Evolutionary conservation across 1,140 invertebrate species (phyloP).

Genomic region (Bombus soroeensis): DNA sequence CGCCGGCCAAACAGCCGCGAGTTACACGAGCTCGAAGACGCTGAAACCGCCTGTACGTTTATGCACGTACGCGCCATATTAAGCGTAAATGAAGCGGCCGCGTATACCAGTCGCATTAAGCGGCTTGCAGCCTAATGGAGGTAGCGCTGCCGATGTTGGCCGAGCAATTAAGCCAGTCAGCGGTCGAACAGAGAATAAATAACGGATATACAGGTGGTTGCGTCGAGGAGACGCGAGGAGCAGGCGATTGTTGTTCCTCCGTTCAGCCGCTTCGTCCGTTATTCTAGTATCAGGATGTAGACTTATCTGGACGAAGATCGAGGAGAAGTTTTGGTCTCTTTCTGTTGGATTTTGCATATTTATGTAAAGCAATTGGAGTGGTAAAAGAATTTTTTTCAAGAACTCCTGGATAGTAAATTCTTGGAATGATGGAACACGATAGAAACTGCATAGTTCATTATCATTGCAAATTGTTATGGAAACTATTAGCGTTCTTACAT

Average conservation of each 20-base stretch:
- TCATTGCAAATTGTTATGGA: not conserved
- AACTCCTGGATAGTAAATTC: too few species aligned
- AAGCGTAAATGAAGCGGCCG: slow-evolving; percentile 58
- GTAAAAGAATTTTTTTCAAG: not conserved
- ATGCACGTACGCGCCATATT: slow-evolving; percentile 56
- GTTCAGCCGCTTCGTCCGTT: slow-evolving; percentile 24
- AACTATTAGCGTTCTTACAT: not conserved
- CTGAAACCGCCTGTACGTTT: slow-evolving; percentile 50
- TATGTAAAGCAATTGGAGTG: not conserved
- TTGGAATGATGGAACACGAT: not conserved
- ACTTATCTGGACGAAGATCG: not conserved
- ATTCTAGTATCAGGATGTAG: not conserved
- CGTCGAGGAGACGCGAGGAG: slow-evolving; percentile 30
- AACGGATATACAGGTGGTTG: slow-evolving; percentile 71
- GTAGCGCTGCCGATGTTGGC: slow-evolving; percentile 71
- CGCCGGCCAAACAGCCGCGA: slow-evolving; percentile 39
- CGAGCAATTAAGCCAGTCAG: slow-evolving; percentile 70
- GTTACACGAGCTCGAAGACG: slow-evolving; percentile 56
- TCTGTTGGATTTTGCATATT: not conserved
- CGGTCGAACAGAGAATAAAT: slow-evolving; percentile 72
- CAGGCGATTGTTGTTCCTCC: slow-evolving; percentile 21
- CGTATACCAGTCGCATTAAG: slow-evolving; percentile 50
- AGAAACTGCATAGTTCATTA: not conserved
- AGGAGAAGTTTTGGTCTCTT: not conserved
- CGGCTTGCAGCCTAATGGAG: slow-evolving; percentile 69